Base-by-base conservation (phyloP, 2,797 vertebrate species). In the Notolabrus celidotus region DNA sequence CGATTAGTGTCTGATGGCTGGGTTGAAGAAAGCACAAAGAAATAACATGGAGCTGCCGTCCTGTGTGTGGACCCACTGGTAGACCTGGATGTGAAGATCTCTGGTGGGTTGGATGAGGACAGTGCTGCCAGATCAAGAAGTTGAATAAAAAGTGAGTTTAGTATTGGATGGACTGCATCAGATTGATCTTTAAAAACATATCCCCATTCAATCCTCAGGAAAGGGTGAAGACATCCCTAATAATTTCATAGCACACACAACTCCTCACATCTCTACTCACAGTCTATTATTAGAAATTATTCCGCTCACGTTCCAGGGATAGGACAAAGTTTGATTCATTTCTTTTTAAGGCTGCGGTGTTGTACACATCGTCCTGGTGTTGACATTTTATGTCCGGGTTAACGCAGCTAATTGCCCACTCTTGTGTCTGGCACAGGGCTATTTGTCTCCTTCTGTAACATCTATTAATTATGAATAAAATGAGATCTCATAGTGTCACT, bases 381-480 rank as follows among this genome's bases (percentile, higher is more conserved):
- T 81, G 64, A 82, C 61, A 56, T 45, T 69, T 78, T n/a, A 55
- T 19, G 46, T 62, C 68, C 41, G 77, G 61, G 78, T 83, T 86
- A 84, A 79, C 49, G 22, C 70, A 51, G 56, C 57, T 85, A 85
- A 88, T 77, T 82, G 76, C 42, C 42, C 20, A 20, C 63, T 77
- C 56, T 61, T 67, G 60, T 70, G 46, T 78, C 57, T 75, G 63
- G 38, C 61, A 62, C 62, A n/a, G 47, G 43, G 56, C 47, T 72
- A 58, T 85, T 85, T 73, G 69, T 79, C 57, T 77, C 63, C 52
- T 54, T 52, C 50, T 70, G 19, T 74, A 74, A 79, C 39, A 68
- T 81, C 60, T 62, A 67, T 80, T 80, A 79, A 86, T 81, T 71
- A 83, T 71, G 64, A 83, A 79, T 74, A 71, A 79, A 77, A 75